Evolutionary conservation across 1,140 invertebrate genomes (phyloP).

Genomic region (Acyrthosiphon pisum): DNA sequence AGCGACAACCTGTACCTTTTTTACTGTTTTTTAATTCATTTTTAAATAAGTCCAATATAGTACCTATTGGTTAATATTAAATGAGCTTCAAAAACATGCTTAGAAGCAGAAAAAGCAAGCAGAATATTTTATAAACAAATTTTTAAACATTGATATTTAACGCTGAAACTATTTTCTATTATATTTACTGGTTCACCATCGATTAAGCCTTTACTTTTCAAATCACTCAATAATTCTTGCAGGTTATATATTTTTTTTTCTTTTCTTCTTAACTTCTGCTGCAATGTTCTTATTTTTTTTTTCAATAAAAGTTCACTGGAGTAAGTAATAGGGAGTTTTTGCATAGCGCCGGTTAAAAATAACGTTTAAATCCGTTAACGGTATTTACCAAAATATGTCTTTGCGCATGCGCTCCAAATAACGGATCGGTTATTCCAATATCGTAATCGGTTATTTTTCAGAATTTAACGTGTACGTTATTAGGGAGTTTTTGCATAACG

Average conservation of each 20-base stretch:
- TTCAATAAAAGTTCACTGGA: too few relatives aligned
- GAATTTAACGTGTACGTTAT: too few relatives aligned
- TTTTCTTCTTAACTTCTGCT: not conserved
- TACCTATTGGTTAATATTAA: not conserved
- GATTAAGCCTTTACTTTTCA: not conserved
- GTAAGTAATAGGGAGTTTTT: too few relatives aligned
- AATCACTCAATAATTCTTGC: not conserved
- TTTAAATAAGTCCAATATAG: conserved; percentile 10
- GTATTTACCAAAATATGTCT: too few relatives aligned
- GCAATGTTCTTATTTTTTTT: not conserved
- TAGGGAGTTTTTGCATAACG: too few relatives aligned
- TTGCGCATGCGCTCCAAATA: too few relatives aligned
- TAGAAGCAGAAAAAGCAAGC: not conserved
- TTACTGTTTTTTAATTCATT: conserved; percentile 3
- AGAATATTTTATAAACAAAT: not conserved
- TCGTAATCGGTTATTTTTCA: too few relatives aligned
- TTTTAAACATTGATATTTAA: not conserved
- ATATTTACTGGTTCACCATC: not conserved
- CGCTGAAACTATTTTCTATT: not conserved
- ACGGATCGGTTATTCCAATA: too few relatives aligned
- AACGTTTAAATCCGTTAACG: too few relatives aligned
- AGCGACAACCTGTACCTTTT: not conserved
- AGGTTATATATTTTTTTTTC: not conserved
- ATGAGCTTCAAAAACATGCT: not conserved
- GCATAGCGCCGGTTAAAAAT: too few relatives aligned